Conservation (phyloP, 1,140 invertebrate genomes). For the Ips nitidus region DNA sequence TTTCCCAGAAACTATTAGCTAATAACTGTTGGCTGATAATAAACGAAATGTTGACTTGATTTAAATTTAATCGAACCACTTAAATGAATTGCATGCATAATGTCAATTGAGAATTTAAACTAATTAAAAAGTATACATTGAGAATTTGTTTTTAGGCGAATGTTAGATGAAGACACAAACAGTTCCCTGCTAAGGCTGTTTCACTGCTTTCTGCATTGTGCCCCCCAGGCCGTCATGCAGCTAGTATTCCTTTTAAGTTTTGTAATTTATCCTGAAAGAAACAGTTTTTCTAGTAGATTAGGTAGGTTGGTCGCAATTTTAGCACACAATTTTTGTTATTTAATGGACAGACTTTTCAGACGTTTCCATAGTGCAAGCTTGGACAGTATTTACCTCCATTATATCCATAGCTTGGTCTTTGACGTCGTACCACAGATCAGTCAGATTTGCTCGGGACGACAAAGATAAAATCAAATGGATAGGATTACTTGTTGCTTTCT, state of each 20-base stretch:
- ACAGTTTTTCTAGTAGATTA: constrained; percentile 10
- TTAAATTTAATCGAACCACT: too few relatives aligned
- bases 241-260: constrained; percentile 46
- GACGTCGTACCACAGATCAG: constrained; percentile 52
- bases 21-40: too few relatives aligned
- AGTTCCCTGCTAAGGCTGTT: constrained; percentile 63
- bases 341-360: constrained; percentile 34
- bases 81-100: too few relatives aligned
- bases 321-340: constrained; percentile 1
- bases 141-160: constrained; percentile 42
- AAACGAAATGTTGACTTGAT: too few relatives aligned
- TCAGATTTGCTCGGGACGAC: constrained; percentile 51
- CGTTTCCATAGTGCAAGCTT: constrained; percentile 48
- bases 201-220: constrained; percentile 65
- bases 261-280: constrained; percentile 38
- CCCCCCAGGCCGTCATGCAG: constrained; percentile 51
- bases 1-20: too few relatives aligned
- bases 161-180: constrained; percentile 62
- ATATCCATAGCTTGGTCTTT: constrained; percentile 53
- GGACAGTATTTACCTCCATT: constrained; percentile 48
- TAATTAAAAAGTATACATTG: too few relatives aligned
- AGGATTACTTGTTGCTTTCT: constrained; percentile 50
- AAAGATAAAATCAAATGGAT: constrained; percentile 50
- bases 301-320: constrained; percentile 10
- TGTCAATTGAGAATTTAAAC: too few relatives aligned